Conservation (phyloP, 2,113 vertebrate genomes). For the Aptenodytes forsteri region DNA sequence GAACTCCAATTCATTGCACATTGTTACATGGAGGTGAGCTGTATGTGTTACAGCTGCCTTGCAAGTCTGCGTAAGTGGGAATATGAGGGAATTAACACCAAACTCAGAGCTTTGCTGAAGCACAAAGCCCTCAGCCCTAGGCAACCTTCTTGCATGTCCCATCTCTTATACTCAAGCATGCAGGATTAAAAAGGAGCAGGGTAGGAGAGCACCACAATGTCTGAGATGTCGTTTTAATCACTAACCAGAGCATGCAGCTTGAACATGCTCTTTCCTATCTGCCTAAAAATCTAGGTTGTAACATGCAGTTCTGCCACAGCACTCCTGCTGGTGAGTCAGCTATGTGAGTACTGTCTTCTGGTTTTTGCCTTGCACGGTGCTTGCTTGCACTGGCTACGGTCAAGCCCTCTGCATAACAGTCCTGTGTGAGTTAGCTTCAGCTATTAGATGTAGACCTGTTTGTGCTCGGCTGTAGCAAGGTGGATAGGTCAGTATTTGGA, state of each 20-base stretch:
- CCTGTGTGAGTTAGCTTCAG: background rate
- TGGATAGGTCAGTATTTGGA: background rate
- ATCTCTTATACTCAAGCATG: background rate
- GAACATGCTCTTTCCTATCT: background rate
- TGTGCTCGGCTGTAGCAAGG: background rate
- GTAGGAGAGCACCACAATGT: background rate
- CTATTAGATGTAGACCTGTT: background rate
- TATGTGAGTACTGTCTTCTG: background rate
- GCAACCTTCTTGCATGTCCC: background rate
- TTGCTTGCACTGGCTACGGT: background rate
- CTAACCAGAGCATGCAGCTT: background rate
- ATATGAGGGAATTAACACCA: background rate
- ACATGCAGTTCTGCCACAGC: background rate
- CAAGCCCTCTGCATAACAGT: background rate
- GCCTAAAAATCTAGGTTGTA: background rate
- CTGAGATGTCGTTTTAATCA: background rate
- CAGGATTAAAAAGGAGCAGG: background rate
- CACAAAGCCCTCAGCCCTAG: background rate
- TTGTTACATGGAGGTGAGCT: background rate
- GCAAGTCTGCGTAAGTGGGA: background rate
- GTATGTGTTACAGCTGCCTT: background rate
- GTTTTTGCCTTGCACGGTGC: fast-evolving
- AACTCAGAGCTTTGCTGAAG: background rate
- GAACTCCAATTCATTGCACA: background rate
- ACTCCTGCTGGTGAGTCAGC: background rate